Base-by-base conservation (phyloP, 1,140 invertebrate species). In the Psix sp. region DNA sequence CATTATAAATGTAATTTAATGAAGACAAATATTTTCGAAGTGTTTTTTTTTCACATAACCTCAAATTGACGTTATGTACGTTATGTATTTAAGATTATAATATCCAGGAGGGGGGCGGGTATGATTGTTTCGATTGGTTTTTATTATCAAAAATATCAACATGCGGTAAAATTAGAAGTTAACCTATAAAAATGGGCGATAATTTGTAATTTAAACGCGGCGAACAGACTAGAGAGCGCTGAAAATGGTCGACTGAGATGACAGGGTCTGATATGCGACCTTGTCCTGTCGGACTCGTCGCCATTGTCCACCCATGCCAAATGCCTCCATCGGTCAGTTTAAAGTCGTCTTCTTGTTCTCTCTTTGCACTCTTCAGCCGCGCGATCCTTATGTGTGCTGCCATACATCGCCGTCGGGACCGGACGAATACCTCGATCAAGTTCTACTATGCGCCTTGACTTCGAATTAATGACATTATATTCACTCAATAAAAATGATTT, bases 251-350 rank as follows among this genome's bases (percentile, higher is more conserved):
- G 60, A 35, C 36, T 16, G 67, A 71, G 66, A 49, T 57, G 71
- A 63, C 56, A 49, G 33, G 59, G 59, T 68, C 66, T 79, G 77
- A 79, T 68, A 68, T 72, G 79, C 79, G 80, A 82, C 81, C 81
- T 82, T 82, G 81, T 82, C 66, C 78, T 79, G 81, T 81, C 79
- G 62, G 63, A 59, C 75, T 77, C 76, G 77, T 82, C 79, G 81
- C 77, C 79, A 82, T 82, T 82, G 81, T 82, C 76, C 77, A 77
- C 71, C 68, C 40, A 68, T 74, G 74, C 75, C 67, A 68, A 76
- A 79, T 74, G 71, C 77, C 74, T 73, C 65, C 60, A 74, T 79
- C 72, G 71, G 71, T 77, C 66, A 67, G 68, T 45, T 77, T 74
- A 68, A 71, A 70, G 60, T 45, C 62, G 35, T 43, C 40, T 46